phyloP scores from a whole-genome alignment of 35 echinoderm and acorn worm species.

The Lytechinus variegatus region DNA sequence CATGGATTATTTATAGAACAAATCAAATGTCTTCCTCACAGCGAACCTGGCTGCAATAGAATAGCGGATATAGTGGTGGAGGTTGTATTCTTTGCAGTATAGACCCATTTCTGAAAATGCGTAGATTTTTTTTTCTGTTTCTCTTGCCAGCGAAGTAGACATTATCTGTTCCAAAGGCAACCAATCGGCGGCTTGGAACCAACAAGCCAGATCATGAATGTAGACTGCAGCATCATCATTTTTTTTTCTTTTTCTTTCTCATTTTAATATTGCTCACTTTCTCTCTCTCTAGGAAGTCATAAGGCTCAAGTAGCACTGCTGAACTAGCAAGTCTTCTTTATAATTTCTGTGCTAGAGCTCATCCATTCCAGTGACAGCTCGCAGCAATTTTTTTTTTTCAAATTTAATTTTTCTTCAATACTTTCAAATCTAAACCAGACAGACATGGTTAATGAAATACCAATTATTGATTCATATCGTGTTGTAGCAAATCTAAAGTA shows the following conservation, averaged over 20 bases:
- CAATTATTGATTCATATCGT: too few species aligned
- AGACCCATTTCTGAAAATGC: not conserved
- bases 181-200: not conserved
- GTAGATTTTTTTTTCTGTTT: not conserved
- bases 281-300: not conserved
- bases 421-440: not conserved
- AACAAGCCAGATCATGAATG: not conserved
- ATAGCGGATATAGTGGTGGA: not conserved
- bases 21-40: not conserved
- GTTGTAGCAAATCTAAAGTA: too few species aligned
- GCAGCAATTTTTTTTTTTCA: not conserved
- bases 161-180: not conserved
- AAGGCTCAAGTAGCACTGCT: not conserved
- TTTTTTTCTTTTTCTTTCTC: not conserved
- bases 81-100: not conserved
- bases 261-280: not conserved
- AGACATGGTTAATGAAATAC: not conserved
- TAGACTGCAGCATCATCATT: not conserved
- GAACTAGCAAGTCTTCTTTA: not conserved
- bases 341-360: not conserved
- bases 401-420: not conserved
- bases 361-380: not conserved
- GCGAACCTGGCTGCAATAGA: not conserved
- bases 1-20: not conserved
- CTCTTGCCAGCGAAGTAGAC: not conserved